These are phyloP conservation scores for Pristionchus pacificus DNA, from an alignment of 1,140 invertebrate genomes.

Conservation along the genomic window DNA sequence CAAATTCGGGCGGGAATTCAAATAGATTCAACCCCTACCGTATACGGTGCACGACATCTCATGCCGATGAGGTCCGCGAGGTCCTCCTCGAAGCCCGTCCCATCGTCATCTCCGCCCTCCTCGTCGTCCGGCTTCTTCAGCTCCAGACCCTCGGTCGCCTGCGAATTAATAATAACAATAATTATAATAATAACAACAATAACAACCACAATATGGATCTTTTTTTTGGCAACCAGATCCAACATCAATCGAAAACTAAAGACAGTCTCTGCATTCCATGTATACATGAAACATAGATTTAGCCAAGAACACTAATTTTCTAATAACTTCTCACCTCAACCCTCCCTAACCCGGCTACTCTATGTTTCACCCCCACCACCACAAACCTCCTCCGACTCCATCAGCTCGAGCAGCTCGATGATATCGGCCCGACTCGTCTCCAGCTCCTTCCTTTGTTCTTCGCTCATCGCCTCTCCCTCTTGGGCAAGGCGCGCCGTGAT, in stretches of 20 bases:
- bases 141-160: neutral
- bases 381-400: constrained; percentile 15
- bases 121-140: neutral
- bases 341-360: too few relatives aligned
- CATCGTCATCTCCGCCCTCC: neutral
- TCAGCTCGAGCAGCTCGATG: neutral
- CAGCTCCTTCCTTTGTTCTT: neutral
- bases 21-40: too few relatives aligned
- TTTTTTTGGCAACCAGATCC: neutral
- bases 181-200: too few relatives aligned
- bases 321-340: too few relatives aligned
- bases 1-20: too few relatives aligned
- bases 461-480: neutral
- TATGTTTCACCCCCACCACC: too few relatives aligned
- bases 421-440: constrained; percentile 3
- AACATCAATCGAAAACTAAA: neutral
- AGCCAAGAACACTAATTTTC: too few relatives aligned
- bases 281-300: too few relatives aligned
- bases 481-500: too few relatives aligned
- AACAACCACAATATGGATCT: too few relatives aligned
- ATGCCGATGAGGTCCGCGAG: constrained; percentile 5
- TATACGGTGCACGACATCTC: constrained; percentile 11
- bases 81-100: neutral
- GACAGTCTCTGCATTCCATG: too few relatives aligned
- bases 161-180: too few relatives aligned